Percentiles rank a stretch among this genome's conserved stretches.
Evolutionary conservation across 2,797 vertebrate species (phyloP).

Genomic region (Cetoscarus ocellatus): DNA sequence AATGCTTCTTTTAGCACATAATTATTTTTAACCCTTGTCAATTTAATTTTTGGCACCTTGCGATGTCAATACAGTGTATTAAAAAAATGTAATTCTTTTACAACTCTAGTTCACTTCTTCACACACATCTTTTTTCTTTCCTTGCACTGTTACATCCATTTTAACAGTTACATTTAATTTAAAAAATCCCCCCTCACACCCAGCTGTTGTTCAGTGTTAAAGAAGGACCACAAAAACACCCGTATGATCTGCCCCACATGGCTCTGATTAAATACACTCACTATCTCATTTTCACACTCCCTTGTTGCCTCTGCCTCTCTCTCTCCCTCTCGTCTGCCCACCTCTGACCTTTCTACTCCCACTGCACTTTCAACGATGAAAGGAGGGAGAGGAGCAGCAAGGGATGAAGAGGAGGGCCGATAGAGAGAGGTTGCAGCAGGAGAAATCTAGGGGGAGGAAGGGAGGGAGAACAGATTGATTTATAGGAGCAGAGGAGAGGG

Average conservation of each 20-base stretch:
- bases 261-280: conserved; percentile 77
- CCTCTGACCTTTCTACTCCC: conserved; percentile 80
- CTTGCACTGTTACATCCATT: conserved; percentile 8
- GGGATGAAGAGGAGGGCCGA: conserved; percentile 62
- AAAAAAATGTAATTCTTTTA: too few species aligned
- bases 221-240: conserved; percentile 17
- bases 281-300: conserved; percentile 73
- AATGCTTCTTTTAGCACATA: not conserved
- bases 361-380: conserved; percentile 75
- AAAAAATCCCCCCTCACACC: conserved; percentile 11
- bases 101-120: not conserved
- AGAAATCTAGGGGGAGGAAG: conserved; percentile 52
- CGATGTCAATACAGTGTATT: not conserved
- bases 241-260: conserved; percentile 53
- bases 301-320: conserved; percentile 61
- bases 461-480: conserved; percentile 78
- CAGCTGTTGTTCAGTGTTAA: conserved; percentile 20
- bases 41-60: not conserved
- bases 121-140: not conserved
- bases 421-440: conserved; percentile 40
- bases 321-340: conserved; percentile 68
- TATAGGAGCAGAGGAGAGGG: conserved; percentile 80
- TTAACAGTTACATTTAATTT: not conserved
- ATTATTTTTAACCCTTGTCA: conserved; percentile 3
- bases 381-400: conserved; percentile 64